These are phyloP conservation scores for Hydrozoanthus gracilis DNA, from an alignment of 92 coral and sea anemone species.

Conservation along the genomic window DNA sequence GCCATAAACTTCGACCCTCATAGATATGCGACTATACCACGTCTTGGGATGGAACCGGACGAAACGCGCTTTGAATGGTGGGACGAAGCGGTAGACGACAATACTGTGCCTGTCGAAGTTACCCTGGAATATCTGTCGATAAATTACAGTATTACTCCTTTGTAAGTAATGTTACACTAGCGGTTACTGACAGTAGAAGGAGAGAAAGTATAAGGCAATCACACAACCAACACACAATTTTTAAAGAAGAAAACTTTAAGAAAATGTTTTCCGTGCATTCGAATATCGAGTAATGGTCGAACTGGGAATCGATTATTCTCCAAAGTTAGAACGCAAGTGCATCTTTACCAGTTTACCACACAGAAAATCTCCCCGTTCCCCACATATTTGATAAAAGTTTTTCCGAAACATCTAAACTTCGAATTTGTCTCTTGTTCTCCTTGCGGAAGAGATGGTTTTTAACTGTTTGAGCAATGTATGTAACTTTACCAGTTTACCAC, in stretches of 20 bases:
- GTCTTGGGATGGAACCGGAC: slow-evolving; percentile 79
- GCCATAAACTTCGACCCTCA: slow-evolving; percentile 87
- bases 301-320: too few relatives aligned
- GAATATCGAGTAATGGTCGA: too few relatives aligned
- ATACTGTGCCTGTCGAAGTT: slow-evolving; percentile 83
- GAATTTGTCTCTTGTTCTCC: too few relatives aligned
- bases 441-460: too few relatives aligned
- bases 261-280: too few relatives aligned
- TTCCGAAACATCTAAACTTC: too few relatives aligned
- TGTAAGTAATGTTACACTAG: not conserved
- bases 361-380: not conserved
- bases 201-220: not conserved
- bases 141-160: not conserved
- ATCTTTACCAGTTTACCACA: not conserved
- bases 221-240: not conserved
- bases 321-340: too few relatives aligned
- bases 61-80: slow-evolving; percentile 78
- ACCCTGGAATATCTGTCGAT: slow-evolving; percentile 79
- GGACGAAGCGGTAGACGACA: slow-evolving; percentile 86
- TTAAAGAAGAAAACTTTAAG: too few relatives aligned
- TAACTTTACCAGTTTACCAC: too few relatives aligned
- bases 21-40: slow-evolving; percentile 74
- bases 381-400: not conserved
- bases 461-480: too few relatives aligned
- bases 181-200: not conserved